A percentile compares a stretch with the other conserved stretches of the same genome.
phyloP scores from a whole-genome alignment of 2,797 vertebrate species.

The Phoxinus dragarum region DNA sequence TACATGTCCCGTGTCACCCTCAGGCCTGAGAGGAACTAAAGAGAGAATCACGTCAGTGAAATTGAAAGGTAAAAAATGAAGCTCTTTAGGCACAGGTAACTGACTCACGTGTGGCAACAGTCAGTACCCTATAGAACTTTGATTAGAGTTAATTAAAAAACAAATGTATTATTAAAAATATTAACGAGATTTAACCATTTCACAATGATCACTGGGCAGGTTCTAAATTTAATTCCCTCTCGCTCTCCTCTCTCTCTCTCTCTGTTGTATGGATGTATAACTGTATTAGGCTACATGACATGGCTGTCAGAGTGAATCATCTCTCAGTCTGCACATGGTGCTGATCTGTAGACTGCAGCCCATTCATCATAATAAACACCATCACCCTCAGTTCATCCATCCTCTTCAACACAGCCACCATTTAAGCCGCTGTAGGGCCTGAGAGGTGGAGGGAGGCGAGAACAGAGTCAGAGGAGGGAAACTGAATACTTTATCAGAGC shows the following conservation, averaged over 20 bases:
- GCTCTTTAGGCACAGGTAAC: not conserved
- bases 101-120: not conserved
- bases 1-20: constrained; percentile 26
- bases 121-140: not conserved
- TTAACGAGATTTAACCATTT: constrained; percentile 25
- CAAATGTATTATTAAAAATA: not conserved
- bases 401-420: constrained; percentile 70
- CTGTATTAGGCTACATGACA: constrained; percentile 94
- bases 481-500: constrained; percentile 38
- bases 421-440: constrained; percentile 17
- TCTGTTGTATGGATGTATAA: constrained; percentile 85
- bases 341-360: constrained; percentile 55
- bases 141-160: constrained; percentile 16
- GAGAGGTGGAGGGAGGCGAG: constrained; percentile 54
- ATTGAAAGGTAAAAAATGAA: not conserved
- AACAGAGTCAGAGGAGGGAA: not conserved
- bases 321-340: constrained; percentile 79
- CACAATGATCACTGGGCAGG: constrained; percentile 8
- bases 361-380: constrained; percentile 90
- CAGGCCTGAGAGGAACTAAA: not conserved
- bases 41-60: constrained; percentile 1
- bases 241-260: not conserved
- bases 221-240: constrained; percentile 26
- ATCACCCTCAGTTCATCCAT: constrained; percentile 69
- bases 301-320: constrained; percentile 89